Evolutionary conservation across 1,140 invertebrate genomes (phyloP).

Genomic region (Phthorimaea operculella): DNA sequence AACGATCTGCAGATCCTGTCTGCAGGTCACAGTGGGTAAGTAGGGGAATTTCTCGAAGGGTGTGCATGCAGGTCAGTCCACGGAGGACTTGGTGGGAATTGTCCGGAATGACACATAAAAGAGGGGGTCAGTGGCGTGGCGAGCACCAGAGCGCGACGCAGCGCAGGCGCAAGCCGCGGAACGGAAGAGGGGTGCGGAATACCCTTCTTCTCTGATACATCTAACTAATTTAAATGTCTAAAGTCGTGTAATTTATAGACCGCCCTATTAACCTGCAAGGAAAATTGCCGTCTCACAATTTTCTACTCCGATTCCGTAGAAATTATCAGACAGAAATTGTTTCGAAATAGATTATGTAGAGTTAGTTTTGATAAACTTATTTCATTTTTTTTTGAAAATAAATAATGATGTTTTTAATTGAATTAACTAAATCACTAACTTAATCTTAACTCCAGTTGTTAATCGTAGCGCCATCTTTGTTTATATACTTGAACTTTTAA

Average conservation of each 20-base stretch:
- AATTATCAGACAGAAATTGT: too few relatives aligned
- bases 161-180: conserved; percentile 28
- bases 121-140: conserved; percentile 30
- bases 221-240: not conserved
- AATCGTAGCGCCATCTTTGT: not conserved
- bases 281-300: too few relatives aligned
- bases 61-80: not conserved
- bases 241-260: not conserved
- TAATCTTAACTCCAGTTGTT: not conserved
- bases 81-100: not conserved
- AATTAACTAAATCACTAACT: too few relatives aligned
- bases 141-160: conserved; percentile 32
- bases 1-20: not conserved
- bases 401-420: too few relatives aligned
- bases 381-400: too few relatives aligned
- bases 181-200: conserved; percentile 19
- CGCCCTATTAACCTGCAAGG: not conserved
- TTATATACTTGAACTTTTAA: too few relatives aligned
- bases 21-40: not conserved
- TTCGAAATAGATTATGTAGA: too few relatives aligned
- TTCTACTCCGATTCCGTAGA: too few relatives aligned
- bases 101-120: not conserved
- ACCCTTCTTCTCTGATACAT: not conserved
- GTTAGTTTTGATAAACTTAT: too few relatives aligned
- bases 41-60: conserved; percentile 15